A percentile compares a stretch with the other conserved stretches of the same genome.
These are phyloP conservation scores for Andrena bicolor DNA, from an alignment of 2,888 invertebrate genomes.

Conservation along the genomic window DNA sequence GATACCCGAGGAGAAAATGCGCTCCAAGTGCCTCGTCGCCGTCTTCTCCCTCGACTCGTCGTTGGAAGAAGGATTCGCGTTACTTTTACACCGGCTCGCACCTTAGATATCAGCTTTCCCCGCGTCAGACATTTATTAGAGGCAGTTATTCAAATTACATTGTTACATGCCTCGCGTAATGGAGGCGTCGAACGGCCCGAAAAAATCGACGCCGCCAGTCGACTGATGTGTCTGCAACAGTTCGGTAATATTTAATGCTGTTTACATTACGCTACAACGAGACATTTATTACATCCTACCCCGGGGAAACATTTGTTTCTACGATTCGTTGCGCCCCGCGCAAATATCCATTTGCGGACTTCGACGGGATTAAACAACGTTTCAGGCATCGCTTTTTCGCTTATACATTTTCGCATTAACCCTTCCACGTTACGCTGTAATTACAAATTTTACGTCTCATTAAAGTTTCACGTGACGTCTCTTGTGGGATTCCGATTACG, in stretches of 20 bases:
- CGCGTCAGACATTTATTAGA: constrained; percentile 45
- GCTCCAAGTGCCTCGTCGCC: constrained; percentile 1
- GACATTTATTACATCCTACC: constrained; percentile 17
- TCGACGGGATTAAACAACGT: constrained; percentile 1
- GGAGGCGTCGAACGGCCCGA: constrained; percentile 17
- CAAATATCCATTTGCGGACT: constrained; percentile 20
- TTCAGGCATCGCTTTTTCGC: neutral
- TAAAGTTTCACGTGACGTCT: neutral
- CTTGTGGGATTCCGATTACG: no score
- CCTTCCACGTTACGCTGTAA: neutral
- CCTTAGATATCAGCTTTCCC: constrained; percentile 34
- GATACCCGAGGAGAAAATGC: constrained; percentile 39
- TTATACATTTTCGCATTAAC: neutral
- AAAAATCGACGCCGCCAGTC: neutral
- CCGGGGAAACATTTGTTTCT: constrained; percentile 3
- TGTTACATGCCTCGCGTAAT: constrained; percentile 27
- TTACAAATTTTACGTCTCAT: neutral
- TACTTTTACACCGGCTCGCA: constrained; percentile 9
- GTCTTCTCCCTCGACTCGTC: neutral
- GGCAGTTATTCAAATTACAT: constrained; percentile 49
- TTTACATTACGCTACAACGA: constrained; percentile 19
- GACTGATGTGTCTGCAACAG: constrained; percentile 2
- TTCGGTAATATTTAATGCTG: constrained; percentile 37
- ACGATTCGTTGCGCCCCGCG: neutral
- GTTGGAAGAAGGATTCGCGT: constrained; percentile 15